Evolutionary conservation across 64 coral and sea anemone genomes (phyloP), one percentile per base, ranked within the genome.

Genomic region (Cladopsammia gracilis): DNA sequence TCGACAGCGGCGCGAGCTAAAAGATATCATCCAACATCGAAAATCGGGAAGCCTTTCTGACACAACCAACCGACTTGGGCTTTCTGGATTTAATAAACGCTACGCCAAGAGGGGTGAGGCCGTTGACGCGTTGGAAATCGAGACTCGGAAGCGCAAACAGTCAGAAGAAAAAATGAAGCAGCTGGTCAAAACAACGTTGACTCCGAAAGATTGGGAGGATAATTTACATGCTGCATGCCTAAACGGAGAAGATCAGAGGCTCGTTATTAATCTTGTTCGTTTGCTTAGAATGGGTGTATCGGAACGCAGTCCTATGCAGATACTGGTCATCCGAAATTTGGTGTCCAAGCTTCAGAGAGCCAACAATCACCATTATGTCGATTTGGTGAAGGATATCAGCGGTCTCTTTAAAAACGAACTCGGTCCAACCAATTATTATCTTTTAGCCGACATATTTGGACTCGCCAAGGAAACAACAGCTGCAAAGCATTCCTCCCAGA

Each of bases 301-400:
- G 14, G 71, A 66, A 25, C 59, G 14, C 2, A 93, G 87, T 68
- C 92, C 76, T 52, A 87, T 93, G 56, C 92, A 93, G 68, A 22
- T 93, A 0, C 34, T 71, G 19, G 66, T 93, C 4, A 48, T 93
- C 48, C n/a, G 48, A 11, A 93, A 78, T 79, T 78, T 88, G 16
- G 74, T 93, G 25, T 93, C 85, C 20, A 88, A 93, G 48, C 75
- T 88, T 16, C 76, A 79, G 22, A 87, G 75, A 53, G 20, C 66
- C 11, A 93, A 93, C 26, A 87, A 87, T 3, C 86, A 64, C 48
- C 77, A 62, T 72, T 93, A 93, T 81, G 75, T 86, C 13, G 72
- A 93, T 43, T 16, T 60, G 0, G 79, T 89, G 54, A 89, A 94
- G 83, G 92, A 89, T 52, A 73, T 94, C 15, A 89, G 92, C 52